Conservation (phyloP, 2,888 invertebrate species). For the Microctonus aethiopoides region DNA sequence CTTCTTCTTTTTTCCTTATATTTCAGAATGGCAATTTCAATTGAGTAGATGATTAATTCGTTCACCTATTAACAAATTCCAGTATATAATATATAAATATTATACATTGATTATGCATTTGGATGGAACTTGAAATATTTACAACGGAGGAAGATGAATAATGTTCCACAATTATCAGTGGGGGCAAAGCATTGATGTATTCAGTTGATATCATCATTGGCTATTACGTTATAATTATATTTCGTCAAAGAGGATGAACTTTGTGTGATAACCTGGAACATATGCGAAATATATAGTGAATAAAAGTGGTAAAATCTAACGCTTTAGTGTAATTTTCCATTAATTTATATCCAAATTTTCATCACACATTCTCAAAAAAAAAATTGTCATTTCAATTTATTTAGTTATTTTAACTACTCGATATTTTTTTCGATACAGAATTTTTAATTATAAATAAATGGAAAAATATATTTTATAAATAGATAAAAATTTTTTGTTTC, state of each 20-base stretch:
- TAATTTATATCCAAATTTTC: neutral
- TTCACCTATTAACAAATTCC: neutral
- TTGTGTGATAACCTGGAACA: neutral
- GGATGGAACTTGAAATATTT: neutral
- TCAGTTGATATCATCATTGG: neutral
- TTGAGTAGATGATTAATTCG: neutral
- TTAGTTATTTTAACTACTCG: too few species aligned
- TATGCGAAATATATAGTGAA: neutral
- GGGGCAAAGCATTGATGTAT: neutral
- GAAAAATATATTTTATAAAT: neutral
- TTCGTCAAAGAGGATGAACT: neutral
- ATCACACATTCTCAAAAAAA: neutral
- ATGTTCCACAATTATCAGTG: neutral
- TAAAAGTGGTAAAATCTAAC: neutral
- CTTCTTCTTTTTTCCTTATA: neutral
- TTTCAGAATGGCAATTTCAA: neutral
- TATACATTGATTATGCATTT: too few species aligned
- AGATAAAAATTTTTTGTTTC: neutral
- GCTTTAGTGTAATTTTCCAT: neutral
- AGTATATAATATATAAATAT: too few species aligned
- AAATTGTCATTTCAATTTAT: too few species aligned
- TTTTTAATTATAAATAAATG: too few species aligned
- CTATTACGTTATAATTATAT: neutral
- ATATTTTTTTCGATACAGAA: too few species aligned
- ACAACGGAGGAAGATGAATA: neutral